Percentiles rank a stretch among this genome's conserved stretches.
These are phyloP conservation scores for Diabrotica balteata DNA, from an alignment of 2,888 invertebrate species.

Conservation along the genomic window DNA sequence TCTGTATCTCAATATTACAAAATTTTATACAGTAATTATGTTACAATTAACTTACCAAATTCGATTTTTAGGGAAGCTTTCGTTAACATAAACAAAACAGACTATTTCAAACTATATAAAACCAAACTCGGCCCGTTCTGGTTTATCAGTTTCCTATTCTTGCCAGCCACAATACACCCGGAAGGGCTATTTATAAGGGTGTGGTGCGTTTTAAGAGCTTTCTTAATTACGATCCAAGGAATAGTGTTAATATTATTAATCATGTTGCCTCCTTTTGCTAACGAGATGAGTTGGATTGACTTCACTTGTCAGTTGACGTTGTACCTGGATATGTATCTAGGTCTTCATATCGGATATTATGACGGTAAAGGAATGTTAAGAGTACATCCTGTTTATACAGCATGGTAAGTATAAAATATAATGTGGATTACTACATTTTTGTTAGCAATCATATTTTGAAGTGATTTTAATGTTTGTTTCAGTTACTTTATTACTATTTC, in stretches of 20 bases:
- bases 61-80: slow-evolving; percentile 23
- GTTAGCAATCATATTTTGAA: too few relatives aligned
- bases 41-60: background rate
- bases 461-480: too few relatives aligned
- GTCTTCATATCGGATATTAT: slow-evolving; percentile 32
- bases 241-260: slow-evolving; percentile 19
- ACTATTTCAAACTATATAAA: slow-evolving; percentile 28
- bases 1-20: too few relatives aligned
- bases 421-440: too few relatives aligned
- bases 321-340: slow-evolving; percentile 36
- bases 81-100: slow-evolving; percentile 17
- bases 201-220: slow-evolving; percentile 42
- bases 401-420: slow-evolving; percentile 25
- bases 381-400: slow-evolving; percentile 32
- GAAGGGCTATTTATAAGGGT: slow-evolving; percentile 45
- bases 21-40: too few relatives aligned
- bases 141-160: slow-evolving; percentile 44
- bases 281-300: slow-evolving; percentile 29
- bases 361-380: slow-evolving; percentile 27
- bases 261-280: slow-evolving; percentile 19
- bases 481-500: too few relatives aligned
- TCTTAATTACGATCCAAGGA: slow-evolving; percentile 22
- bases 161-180: slow-evolving; percentile 49
- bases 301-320: slow-evolving; percentile 29
- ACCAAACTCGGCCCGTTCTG: slow-evolving; percentile 41